Evolutionary conservation across 2,888 invertebrate genomes (phyloP), one percentile per base, ranked within the genome.

Genomic region (Miltochrista miniata): DNA sequence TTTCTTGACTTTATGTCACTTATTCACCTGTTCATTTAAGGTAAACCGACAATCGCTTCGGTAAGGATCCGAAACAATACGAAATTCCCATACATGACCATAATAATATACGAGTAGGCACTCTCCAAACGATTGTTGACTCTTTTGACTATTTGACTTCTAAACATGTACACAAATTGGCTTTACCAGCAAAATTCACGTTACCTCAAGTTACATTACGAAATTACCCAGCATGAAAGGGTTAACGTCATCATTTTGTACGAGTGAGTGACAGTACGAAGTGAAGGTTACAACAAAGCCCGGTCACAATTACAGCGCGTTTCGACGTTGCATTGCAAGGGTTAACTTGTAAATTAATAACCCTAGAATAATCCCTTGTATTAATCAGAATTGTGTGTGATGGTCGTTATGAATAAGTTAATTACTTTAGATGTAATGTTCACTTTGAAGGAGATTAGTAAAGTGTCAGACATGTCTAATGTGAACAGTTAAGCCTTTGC

Each of bases 191-290:
- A n/a, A 24, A 24, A 24, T 24, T 36, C 36, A 14, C 13, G 14
- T 13, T 14, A 46, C 14, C 48, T 10, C 12, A 24, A 34, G 14
- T 7, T 40, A 52, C 50, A 4, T 24, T 24, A 24, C 5, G 18
- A 24, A 11, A 53, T 59, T 47, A 46, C 39, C 49, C 31, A 24
- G 12, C 49, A 42, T 59, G 45, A 35, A 36, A 45, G 35, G 40
- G 42, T 15, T 55, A 51, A 52, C 68, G 48, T 59, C 45, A 59
- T 18, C 33, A 59, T 56, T 56, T 56, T 52, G 43, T 45, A 50
- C 38, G 45, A 33, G 44, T 68, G 64, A 64, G 51, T 54, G 64
- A 57, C 66, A 45, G 43, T 52, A 61, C 48, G 31, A 44, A 49
- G 48, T 44, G 51, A 52, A 45, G 48, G 69, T 54, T 64, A 68